Base-by-base conservation (phyloP, 2,797 vertebrate genomes). In the Pangasius macronema region DNA sequence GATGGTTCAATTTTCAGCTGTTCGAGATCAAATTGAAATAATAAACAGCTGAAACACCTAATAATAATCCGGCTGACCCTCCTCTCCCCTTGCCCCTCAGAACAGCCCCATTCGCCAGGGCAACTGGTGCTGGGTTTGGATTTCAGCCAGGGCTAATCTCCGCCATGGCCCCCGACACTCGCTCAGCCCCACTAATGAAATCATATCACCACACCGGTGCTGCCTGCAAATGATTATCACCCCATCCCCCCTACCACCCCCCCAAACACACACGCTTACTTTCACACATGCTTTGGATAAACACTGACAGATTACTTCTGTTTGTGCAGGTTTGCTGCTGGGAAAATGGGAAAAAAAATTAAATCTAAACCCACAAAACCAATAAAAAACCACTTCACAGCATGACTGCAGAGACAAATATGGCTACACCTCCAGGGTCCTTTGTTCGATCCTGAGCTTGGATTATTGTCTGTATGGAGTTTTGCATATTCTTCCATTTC, bases 1-100 rank as follows among this genome's bases (percentile, higher is more conserved):
- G 95, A 96, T 95, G 95, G 93, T 94, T 93, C 94, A 95, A 96
- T 96, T 96, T 96, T 96, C 95, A 96, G 95, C 95, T 96, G 95
- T 96, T 96, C 94, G 93, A 95, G 94, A 95, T 95, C 94, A 94
- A 96, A 95, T 95, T 95, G 95, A 93, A 96, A 96, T 96, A 96
- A 96, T 96, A 96, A 96, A 96, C 96, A 96, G 95, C 94, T 95
- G 94, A 95, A 95, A 94, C 94, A 94, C 93, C 93, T 94, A 94
- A 93, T 91, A 95, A 95, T 95, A 96, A 96, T 95, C 94, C 92
- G 75, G 24, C 88, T 94, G 93, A 91, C 91, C 89, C 90, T 86
- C 68, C 63, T 87, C 75, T 85, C 80, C 55, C 67, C 75, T 83
- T 89, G 86, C 86, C 87, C 85, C 85, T 92, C 91, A 87, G 87